These are phyloP conservation scores for Drosophila prolongata DNA, from an alignment of 2,888 invertebrate genomes.

Conservation along the genomic window DNA sequence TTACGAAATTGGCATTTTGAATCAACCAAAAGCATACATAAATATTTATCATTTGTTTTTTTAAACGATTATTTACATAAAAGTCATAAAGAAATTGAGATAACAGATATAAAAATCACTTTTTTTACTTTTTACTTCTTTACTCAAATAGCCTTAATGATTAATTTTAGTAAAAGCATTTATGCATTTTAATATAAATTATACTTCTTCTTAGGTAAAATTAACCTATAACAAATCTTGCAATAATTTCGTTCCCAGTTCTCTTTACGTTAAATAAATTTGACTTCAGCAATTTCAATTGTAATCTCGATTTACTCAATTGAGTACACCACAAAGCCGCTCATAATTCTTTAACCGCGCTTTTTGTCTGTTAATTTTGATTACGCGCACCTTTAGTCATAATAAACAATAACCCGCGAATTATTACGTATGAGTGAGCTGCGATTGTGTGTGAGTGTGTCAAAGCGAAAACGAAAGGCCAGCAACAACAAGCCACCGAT, in stretches of 20 bases:
- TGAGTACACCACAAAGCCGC: slow-evolving; percentile 4
- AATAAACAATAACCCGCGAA: slow-evolving; percentile 68
- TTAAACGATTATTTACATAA: too few species aligned
- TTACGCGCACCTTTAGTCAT: slow-evolving; percentile 52
- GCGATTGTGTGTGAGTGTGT: slow-evolving; percentile 27
- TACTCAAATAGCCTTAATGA: too few species aligned
- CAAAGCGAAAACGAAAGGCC: slow-evolving; percentile 70
- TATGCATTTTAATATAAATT: too few species aligned
- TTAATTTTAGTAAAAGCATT: too few species aligned
- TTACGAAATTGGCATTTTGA: background rate
- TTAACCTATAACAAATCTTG: too few species aligned
- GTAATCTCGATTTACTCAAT: background rate
- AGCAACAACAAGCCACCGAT: slow-evolving; percentile 40
- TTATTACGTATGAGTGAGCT: slow-evolving; percentile 66
- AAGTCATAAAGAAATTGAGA: too few species aligned
- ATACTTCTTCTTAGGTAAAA: too few species aligned
- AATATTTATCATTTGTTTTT: background rate
- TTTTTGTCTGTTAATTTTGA: slow-evolving; percentile 30
- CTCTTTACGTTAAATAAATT: background rate
- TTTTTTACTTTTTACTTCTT: too few species aligned
- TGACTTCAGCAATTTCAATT: background rate
- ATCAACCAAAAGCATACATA: background rate
- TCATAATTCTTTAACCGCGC: slow-evolving; percentile 31
- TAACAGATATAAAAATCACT: too few species aligned
- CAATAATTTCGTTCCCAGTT: background rate